phyloP scores from a whole-genome alignment of 2,113 vertebrate species.

The Hepsetus odoe region DNA sequence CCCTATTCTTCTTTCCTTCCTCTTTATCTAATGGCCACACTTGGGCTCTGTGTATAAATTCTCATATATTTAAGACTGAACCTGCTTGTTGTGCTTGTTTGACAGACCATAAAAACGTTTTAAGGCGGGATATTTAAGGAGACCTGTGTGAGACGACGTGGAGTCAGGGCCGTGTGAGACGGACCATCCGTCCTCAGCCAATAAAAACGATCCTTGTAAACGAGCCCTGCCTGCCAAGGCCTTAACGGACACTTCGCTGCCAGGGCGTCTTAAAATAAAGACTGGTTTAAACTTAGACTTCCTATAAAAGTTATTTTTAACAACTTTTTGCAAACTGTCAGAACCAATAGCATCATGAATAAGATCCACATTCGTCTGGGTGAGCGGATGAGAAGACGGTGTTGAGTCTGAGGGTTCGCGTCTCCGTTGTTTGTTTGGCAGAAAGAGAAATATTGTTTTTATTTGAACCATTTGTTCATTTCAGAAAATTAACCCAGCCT shows the following conservation, averaged over 20 bases:
- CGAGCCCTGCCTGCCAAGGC: background rate
- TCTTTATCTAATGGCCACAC: no score
- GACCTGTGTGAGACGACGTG: background rate
- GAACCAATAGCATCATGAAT: no score
- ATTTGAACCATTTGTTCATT: no score
- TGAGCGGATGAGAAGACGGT: no score
- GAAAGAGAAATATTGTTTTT: no score
- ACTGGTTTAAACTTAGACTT: background rate
- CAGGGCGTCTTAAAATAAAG: background rate
- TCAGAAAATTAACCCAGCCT: no score
- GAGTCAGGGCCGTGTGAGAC: background rate
- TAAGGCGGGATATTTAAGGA: background rate
- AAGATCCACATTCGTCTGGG: no score
- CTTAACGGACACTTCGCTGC: background rate
- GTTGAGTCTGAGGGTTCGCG: no score
- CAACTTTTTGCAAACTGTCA: background rate
- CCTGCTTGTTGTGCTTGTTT: background rate
- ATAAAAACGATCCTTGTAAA: background rate
- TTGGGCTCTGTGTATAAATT: no score
- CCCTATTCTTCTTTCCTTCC: no score
- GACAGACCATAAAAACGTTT: slow-evolving; percentile 2
- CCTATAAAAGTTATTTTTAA: background rate
- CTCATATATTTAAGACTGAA: background rate
- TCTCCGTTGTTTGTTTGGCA: no score
- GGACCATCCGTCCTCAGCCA: background rate